Conservation (phyloP, 2,888 invertebrate species). For the Branchipolynoe longqiensis region DNA sequence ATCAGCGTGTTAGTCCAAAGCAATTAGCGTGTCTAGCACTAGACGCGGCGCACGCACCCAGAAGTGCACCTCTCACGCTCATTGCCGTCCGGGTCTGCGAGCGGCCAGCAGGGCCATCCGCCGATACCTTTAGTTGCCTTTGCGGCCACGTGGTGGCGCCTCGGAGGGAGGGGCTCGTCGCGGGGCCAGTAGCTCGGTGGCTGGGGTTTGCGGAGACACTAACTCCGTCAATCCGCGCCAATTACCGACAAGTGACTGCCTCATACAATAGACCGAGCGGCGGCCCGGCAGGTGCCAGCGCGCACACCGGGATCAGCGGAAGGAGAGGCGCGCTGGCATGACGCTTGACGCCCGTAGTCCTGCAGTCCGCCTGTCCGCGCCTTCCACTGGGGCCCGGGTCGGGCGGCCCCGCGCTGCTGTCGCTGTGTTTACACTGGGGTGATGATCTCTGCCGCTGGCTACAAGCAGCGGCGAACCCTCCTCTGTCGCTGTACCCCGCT, state of each 20-base stretch:
- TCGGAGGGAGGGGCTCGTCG: background rate
- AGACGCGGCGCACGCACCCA: background rate
- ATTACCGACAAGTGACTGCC: slow-evolving; percentile 1
- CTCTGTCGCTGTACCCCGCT: background rate
- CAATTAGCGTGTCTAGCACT: slow-evolving; percentile 21
- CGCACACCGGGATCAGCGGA: background rate
- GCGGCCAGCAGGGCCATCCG: too few relatives aligned
- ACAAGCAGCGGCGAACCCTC: background rate
- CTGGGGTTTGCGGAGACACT: background rate
- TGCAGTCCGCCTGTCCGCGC: too few relatives aligned
- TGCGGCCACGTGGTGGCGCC: too few relatives aligned
- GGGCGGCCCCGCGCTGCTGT: background rate
- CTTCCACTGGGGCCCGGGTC: too few relatives aligned
- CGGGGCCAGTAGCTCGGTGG: background rate
- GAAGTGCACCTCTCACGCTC: background rate
- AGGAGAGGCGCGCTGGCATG: background rate
- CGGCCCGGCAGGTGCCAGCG: slow-evolving; percentile 14
- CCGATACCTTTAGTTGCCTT: too few relatives aligned
- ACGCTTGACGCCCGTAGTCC: background rate
- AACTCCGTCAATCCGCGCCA: slow-evolving; percentile 40
- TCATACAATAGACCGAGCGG: background rate
- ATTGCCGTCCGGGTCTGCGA: too few relatives aligned
- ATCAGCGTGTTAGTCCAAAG: slow-evolving; percentile 40
- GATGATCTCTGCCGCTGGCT: background rate
- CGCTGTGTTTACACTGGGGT: background rate